Conservation (phyloP, 2,113 vertebrate genomes). For the Stercorarius parasiticus region DNA sequence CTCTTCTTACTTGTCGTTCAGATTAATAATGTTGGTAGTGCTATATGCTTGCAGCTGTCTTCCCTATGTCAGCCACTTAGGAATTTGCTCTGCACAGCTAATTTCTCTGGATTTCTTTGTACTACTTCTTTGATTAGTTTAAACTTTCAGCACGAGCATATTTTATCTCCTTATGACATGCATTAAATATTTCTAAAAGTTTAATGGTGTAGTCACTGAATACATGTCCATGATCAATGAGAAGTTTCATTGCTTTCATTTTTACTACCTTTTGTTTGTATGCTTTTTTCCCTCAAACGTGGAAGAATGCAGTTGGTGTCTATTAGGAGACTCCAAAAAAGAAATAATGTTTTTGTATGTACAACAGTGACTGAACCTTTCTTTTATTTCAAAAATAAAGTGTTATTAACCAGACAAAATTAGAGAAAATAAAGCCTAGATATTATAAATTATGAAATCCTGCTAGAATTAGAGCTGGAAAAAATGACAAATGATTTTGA, state of each 20-base stretch:
- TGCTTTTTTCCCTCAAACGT: background rate
- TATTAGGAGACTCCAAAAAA: background rate
- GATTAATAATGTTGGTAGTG: slow-evolving; percentile 67
- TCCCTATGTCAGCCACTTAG: slow-evolving; percentile 14
- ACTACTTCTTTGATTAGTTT: slow-evolving; percentile 39
- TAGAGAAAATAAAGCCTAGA: background rate
- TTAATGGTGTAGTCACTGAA: background rate
- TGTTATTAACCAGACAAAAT: background rate
- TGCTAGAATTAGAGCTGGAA: background rate
- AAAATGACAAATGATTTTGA: background rate
- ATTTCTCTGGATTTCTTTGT: slow-evolving; percentile 59
- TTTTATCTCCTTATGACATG: slow-evolving; percentile 12
- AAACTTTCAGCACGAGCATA: background rate
- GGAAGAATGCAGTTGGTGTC: background rate
- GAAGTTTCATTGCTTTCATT: background rate
- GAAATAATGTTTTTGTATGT: background rate
- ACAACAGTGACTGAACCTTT: background rate
- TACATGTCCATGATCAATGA: background rate
- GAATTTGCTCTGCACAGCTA: slow-evolving; percentile 20
- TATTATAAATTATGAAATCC: background rate
- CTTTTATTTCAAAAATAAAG: background rate
- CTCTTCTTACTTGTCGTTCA: slow-evolving; percentile 54
- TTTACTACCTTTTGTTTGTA: background rate
- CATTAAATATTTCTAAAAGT: slow-evolving; percentile 4
- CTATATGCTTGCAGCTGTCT: slow-evolving; percentile 18